A percentile compares a stretch with the other conserved stretches of the same genome.
Conservation (phyloP, 2,113 vertebrate genomes). For the Brevimyrus niger region DNA sequence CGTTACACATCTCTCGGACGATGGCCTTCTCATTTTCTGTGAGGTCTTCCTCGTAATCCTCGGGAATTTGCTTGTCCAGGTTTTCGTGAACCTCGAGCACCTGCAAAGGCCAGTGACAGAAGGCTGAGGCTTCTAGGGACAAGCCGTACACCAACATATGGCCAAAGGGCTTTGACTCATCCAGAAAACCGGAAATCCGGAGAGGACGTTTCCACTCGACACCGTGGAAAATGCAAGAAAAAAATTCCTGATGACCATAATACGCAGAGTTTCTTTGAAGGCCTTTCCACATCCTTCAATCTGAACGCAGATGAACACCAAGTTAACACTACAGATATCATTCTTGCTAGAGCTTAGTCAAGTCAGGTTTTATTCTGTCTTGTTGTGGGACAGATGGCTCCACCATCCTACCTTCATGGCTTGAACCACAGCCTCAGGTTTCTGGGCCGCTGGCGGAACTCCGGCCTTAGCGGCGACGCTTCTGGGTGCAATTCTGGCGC, state of each 20-base stretch:
- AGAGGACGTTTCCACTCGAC: neutral
- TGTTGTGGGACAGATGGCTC: neutral
- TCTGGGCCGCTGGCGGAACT: slow-evolving; percentile 66
- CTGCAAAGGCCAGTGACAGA: slow-evolving; percentile 42
- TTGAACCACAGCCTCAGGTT: slow-evolving; percentile 82
- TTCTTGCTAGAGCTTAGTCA: neutral
- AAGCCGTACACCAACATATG: neutral
- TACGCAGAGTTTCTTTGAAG: neutral
- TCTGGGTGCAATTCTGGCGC: slow-evolving; percentile 50
- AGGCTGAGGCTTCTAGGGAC: neutral
- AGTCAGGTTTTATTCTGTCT: neutral
- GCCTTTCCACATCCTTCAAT: neutral
- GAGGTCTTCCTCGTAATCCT: slow-evolving; percentile 80
- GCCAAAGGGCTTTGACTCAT: neutral
- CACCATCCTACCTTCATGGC: slow-evolving; percentile 74
- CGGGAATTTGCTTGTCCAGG: slow-evolving; percentile 75
- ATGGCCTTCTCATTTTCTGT: slow-evolving; percentile 92
- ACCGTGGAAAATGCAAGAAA: neutral
- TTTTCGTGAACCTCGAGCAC: slow-evolving; percentile 88
- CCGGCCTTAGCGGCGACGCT: slow-evolving; percentile 50
- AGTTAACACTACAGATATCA: neutral
- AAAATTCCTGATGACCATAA: neutral
- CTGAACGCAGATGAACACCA: neutral
- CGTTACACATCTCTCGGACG: slow-evolving; percentile 90
- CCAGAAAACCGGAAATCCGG: neutral